Conservation (phyloP, 2,113 vertebrate species). For the Dicerorhinus sumatrensis region DNA sequence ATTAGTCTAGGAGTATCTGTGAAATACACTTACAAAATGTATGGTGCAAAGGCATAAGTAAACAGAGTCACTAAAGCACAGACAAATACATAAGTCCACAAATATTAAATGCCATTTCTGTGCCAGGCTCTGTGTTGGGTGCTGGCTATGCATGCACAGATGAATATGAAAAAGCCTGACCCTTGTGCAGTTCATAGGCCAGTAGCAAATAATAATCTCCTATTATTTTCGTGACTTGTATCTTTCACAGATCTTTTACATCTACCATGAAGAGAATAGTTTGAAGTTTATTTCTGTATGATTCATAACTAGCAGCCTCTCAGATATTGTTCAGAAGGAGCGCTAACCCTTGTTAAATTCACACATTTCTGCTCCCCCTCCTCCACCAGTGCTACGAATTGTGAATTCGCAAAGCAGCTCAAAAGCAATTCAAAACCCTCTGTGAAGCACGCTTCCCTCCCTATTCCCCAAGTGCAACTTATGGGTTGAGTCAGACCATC, state of each 20-base stretch:
- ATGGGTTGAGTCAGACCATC: neutral
- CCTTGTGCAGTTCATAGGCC: neutral
- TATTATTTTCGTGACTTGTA: neutral
- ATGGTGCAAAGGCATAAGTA: neutral
- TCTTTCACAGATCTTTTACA: neutral
- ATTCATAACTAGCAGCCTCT: neutral
- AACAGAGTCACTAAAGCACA: neutral
- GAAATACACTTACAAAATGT: neutral
- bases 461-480: neutral
- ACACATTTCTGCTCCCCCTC: neutral
- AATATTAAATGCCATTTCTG: neutral
- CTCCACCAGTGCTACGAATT: neutral
- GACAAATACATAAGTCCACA: neutral
- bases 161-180: neutral
- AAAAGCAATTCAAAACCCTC: neutral
- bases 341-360: neutral
- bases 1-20: neutral
- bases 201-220: neutral
- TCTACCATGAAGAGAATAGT: neutral
- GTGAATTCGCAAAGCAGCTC: neutral
- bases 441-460: neutral
- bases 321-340: neutral
- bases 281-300: neutral
- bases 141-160: neutral
- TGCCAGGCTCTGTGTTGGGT: accelerated